Base-by-base conservation (phyloP, 2,113 vertebrate genomes). In the Triplophysa tibetana region DNA sequence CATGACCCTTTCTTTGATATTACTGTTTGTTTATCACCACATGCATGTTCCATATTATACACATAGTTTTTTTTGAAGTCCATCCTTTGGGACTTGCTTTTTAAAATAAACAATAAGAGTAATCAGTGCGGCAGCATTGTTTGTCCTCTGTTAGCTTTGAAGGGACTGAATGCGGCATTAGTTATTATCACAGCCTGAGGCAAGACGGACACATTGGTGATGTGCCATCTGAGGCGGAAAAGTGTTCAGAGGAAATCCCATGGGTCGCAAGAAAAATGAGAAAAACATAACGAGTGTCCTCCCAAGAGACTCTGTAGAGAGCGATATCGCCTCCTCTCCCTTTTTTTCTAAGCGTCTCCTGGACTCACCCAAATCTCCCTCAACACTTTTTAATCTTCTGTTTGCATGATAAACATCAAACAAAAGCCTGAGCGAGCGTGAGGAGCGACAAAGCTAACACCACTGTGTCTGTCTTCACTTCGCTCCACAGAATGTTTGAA, bases 401-500 rank as follows among this genome's bases (percentile, higher is more conserved):
- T 63, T 75, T 13, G 14, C 10, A 63, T 48, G 16, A 43, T 24
- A 50, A 45, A 74, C 16, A 61, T 24, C 70, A 62, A 74, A 58
- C 48, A 58, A 75, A 29, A 62, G 45, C 33, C 33, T 38, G 33
- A 5, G 23, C 58, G n/a, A 17, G 56, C 17, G 72, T 38, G 23
- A 62, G 56, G 38, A 62, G 21, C 45, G 23, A 26, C 73, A 62
- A 23, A 21, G 17, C 73, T 63, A 60, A 74, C 33, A 60, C 23
- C 29, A 74, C 21, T 43, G 33, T 63, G 73, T 75, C 43, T 75
- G 41, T 75, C 41, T 48, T 75, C 73, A 75, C 73, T 23, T 75
- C 33, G 38, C 29, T 41, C 52, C 58, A 63, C 69, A 70, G 24
- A 75, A 75, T 74, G 56, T 74, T 74, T 74, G 24, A 16, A 61